Percentiles rank a stretch among this genome's conserved stretches.
Evolutionary conservation across 1,140 invertebrate species (phyloP).

Genomic region (Centruroides sculpturatus): DNA sequence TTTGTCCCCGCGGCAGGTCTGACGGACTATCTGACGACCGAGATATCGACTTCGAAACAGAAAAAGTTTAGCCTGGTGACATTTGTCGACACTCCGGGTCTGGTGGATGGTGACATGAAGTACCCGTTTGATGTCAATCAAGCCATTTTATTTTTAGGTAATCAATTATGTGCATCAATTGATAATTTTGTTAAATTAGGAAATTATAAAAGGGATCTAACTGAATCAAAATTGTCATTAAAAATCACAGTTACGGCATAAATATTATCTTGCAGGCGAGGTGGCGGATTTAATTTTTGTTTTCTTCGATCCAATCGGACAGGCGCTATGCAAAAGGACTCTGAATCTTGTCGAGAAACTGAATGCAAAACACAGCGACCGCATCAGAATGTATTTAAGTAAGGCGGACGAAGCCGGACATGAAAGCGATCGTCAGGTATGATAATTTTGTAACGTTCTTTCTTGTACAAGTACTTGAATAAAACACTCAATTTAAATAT

Average conservation of each 20-base stretch:
- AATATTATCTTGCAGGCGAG: slow-evolving; percentile 29
- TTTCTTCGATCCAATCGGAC: slow-evolving; percentile 49
- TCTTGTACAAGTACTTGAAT: too few relatives aligned
- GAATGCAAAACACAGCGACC: slow-evolving; percentile 38
- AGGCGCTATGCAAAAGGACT: slow-evolving; percentile 45
- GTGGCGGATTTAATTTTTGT: slow-evolving; percentile 45
- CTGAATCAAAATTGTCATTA: too few relatives aligned
- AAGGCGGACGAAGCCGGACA: slow-evolving; percentile 48
- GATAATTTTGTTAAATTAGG: too few relatives aligned
- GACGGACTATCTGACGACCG: slow-evolving; percentile 41
- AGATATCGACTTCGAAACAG: slow-evolving; percentile 43
- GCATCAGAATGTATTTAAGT: slow-evolving; percentile 41
- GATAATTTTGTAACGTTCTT: neutral
- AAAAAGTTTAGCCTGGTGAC: slow-evolving; percentile 45
- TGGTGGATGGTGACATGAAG: slow-evolving; percentile 49
- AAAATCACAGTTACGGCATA: too few relatives aligned
- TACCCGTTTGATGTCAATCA: slow-evolving; percentile 49
- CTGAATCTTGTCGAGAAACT: slow-evolving; percentile 42
- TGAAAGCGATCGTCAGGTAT: slow-evolving; percentile 38
- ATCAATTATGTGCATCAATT: slow-evolving; percentile 1
- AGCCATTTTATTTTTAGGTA: slow-evolving; percentile 41
- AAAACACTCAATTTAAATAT: too few relatives aligned
- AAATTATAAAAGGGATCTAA: too few relatives aligned
- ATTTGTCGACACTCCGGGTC: slow-evolving; percentile 46
- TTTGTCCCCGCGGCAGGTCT: slow-evolving; percentile 32